Evolutionary conservation across 2,797 vertebrate genomes (phyloP), one percentile per base, ranked within the genome.

Genomic region (Pachyuromys duprasi): DNA sequence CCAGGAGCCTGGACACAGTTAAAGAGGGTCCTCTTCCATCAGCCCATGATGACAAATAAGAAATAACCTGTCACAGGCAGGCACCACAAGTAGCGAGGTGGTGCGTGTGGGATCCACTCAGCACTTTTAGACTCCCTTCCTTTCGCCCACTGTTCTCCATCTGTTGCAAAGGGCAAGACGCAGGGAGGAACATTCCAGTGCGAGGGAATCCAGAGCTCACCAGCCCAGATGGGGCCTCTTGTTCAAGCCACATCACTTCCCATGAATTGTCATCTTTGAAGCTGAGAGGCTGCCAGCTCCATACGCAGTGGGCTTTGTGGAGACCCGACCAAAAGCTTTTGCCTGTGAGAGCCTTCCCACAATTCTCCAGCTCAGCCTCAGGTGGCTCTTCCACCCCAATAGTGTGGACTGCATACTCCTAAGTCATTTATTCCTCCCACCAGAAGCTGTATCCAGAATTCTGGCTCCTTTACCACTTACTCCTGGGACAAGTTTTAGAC

Each of bases 111-210:
- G 96, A 95, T 95, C 88, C 28, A 49, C 31, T 95, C 96, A 86
- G 97, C 97, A 97, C 96, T 80, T 82, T 97, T 81, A 91, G 97
- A 69, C 63, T 93, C 91, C 79, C 96, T 97, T 98, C 97, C 97
- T 98, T 74, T 97, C 96, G 86, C 96, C 98, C 98, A 98, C 98
- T 98, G 97, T 97, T 98, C 97, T 93, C 98, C 98, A 98, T 99
- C 98, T 98, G 98, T 93, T 90, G 76, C 81, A 4, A 39, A 98
- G 97, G 96, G 95, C 95, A 94, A 97, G 69, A 86, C 2, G 84
- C 81, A 65, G 67, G 2, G 60, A 96, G 96, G 84, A 80, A 93
- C 81, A 49, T 82, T 42, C 90, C 92, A 92, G 89, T 55, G 93
- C 81, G n/a, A 69, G 96, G 86, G 93, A 80, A 57, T 84, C 90